Percentiles rank a stretch among this genome's conserved stretches.
These are phyloP conservation scores for Acrocephalus arundinaceus DNA, from an alignment of 2,113 vertebrate genomes.

Conservation along the genomic window DNA sequence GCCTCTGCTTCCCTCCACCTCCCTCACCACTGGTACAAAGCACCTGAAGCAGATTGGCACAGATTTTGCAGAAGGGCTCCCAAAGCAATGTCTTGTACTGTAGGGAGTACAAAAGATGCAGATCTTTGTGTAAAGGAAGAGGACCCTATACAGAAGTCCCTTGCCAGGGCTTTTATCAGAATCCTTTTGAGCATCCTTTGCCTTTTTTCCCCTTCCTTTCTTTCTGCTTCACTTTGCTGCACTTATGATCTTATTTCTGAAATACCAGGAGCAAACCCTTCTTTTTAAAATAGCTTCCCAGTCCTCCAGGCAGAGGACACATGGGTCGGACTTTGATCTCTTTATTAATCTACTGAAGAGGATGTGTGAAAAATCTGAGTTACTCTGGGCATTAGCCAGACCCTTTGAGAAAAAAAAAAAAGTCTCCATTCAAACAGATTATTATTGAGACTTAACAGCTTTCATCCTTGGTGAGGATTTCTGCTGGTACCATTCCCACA, in stretches of 20 bases:
- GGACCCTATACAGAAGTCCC: not conserved
- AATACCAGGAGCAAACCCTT: conserved; percentile 28
- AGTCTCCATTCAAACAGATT: not conserved
- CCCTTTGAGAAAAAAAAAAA: not conserved
- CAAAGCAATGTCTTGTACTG: not conserved
- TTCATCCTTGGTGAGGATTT: not conserved
- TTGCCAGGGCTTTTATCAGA: not conserved
- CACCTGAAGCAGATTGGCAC: not conserved
- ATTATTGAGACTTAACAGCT: not conserved
- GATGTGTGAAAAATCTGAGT: conserved; percentile 32
- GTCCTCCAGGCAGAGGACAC: not conserved
- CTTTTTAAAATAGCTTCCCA: conserved; percentile 28
- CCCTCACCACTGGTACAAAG: not conserved
- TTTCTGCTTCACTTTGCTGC: not conserved
- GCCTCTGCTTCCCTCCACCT: not conserved
- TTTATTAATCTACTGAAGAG: conserved; percentile 34
- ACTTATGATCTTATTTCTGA: conserved; percentile 30
- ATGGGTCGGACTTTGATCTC: conserved; percentile 1
- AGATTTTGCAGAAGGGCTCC: not conserved
- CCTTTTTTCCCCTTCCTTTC: conserved; percentile 3
- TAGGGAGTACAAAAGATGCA: not conserved
- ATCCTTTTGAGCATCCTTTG: conserved; percentile 14
- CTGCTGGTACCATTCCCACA: not conserved
- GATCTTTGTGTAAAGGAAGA: not conserved
- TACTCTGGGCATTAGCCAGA: not conserved